Base-by-base conservation (phyloP, 2,113 vertebrate genomes). In the Cynocephalus volans region DNA sequence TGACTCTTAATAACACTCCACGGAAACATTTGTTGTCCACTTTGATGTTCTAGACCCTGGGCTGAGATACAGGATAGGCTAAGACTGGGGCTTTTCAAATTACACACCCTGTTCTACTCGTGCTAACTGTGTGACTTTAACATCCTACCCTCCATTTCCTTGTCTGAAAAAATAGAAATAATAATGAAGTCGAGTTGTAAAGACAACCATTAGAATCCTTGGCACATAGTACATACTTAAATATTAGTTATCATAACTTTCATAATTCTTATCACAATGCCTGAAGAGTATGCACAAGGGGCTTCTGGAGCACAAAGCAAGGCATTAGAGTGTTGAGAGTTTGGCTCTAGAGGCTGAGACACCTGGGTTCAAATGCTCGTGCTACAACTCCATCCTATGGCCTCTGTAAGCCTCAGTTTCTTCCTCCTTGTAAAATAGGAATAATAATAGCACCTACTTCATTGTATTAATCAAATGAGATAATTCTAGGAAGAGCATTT, bases 151-250 rank as follows among this genome's bases (percentile, higher is more conserved):
- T 83, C 77, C 56, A 58, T 67, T 88, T 58, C 28, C 69, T 82
- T 60, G 24, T 82, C 75, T 76, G 50, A 67, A 86, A 86, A 72
- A 91, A 65, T 26, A 48, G 69, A 83, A 86, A 90, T 82, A 88
- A 85, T 18, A 60, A 91, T 36, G 41, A 88, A 8, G 12, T 91
- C 50, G 52, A n/a, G 6, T 52, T 31, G 4, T 36, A 26, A 81
- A 31, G 36, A 50, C 45, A 69, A 31, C n/a, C 9, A 14, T 65
- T 41, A 75, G 19, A 65, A 36, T 80, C 33, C 28, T 36, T 80
- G 72, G 45, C 60, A 81, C 19, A n/a, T 41, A 87, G 24, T 17
- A 52, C 28, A 4, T 41, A 33, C 28, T 79, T 84, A 19, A 80
- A 28, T 15, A 31, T 64, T 56, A 60, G 6, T 36, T 54, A 36